Evolutionary conservation across 1,140 invertebrate genomes (phyloP), one percentile per base, ranked within the genome.

Genomic region (Belonocnema kinseyi): DNA sequence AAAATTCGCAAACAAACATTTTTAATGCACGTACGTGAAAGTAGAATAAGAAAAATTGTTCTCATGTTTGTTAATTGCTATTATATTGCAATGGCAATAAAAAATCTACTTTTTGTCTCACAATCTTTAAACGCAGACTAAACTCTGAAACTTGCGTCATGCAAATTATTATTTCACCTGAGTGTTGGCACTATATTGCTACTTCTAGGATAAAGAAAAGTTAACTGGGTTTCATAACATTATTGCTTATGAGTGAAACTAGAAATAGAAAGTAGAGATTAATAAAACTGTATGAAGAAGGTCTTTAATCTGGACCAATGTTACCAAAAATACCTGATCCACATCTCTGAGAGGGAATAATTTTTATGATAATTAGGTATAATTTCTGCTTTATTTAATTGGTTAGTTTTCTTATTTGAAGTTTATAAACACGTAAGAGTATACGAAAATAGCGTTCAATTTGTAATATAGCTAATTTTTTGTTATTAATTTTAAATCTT

Each of bases 71-170:
- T 56, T 56, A 56, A 56, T 13, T 56, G 0, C 54, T 11, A 56
- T 21, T 21, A 19, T 56, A 17, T 8, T 19, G 10, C 13, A 6
- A 21, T 4, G 66, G 3, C 46, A 26, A 70, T 70, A 70, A 70
- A 33, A 70, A 50, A 26, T 70, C 12, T 14, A n/a, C 53, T 56
- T 56, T 56, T n/a, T 26, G 16, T 70, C 26, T 13, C 16, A 26
- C 10, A 19, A 17, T 26, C 13, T 70, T 40, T 70, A 70, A 19
- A 70, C n/a, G 66, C 66, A 40, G 5, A 70, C 13, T 40, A 13
- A 70, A 70, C 26, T 70, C 33, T 70, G 14, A 70, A 70, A 72
- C 50, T 72, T 72, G 17, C 50, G 17, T 52, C 46, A 72, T 12
- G 17, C 33, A 40, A 40, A 66, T 66, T 40, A 66, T 66, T 40